Evolutionary conservation across 2,888 invertebrate genomes (phyloP).

Genomic region (Trissolcus brochymenae): DNA sequence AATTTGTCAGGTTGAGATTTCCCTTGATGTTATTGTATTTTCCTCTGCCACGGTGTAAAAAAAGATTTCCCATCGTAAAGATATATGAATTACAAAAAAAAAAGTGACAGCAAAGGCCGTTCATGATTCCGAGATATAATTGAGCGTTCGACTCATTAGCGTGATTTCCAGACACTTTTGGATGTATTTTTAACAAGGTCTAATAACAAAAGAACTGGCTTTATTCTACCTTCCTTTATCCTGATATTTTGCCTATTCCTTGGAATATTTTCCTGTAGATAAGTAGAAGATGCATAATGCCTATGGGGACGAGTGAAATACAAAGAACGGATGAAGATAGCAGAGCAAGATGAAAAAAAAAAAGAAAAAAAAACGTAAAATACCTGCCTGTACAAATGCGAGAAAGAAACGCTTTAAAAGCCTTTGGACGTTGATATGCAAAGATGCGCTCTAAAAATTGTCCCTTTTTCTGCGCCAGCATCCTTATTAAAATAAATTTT

Average conservation of each 20-base stretch:
- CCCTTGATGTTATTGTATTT: constrained; percentile 10
- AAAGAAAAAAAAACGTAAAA: constrained; percentile 27
- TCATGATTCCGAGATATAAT: constrained; percentile 34
- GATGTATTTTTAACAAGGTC: constrained; percentile 28
- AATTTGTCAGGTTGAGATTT: constrained; percentile 17
- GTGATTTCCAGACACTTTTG: constrained; percentile 33
- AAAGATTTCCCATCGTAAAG: not conserved
- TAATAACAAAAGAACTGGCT: constrained; percentile 40
- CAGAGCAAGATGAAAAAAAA: constrained; percentile 16
- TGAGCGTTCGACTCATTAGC: constrained; percentile 41
- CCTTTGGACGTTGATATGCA: constrained; percentile 33
- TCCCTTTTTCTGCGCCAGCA: constrained; percentile 16
- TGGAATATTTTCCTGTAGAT: constrained; percentile 65
- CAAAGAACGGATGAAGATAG: constrained; percentile 61
- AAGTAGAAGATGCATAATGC: constrained; percentile 66
- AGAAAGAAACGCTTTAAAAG: constrained; percentile 33
- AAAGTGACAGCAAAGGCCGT: not conserved
- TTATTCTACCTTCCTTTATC: constrained; percentile 38
- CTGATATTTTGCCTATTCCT: constrained; percentile 50
- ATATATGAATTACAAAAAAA: constrained; percentile 4
- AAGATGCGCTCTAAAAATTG: constrained; percentile 30
- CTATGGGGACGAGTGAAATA: constrained; percentile 60
- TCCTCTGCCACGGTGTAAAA: constrained; percentile 2
- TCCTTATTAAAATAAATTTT: not conserved
- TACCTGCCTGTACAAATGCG: constrained; percentile 44